Evolutionary conservation across 2,888 invertebrate genomes (phyloP).

Genomic region (Cepaea hortensis): DNA sequence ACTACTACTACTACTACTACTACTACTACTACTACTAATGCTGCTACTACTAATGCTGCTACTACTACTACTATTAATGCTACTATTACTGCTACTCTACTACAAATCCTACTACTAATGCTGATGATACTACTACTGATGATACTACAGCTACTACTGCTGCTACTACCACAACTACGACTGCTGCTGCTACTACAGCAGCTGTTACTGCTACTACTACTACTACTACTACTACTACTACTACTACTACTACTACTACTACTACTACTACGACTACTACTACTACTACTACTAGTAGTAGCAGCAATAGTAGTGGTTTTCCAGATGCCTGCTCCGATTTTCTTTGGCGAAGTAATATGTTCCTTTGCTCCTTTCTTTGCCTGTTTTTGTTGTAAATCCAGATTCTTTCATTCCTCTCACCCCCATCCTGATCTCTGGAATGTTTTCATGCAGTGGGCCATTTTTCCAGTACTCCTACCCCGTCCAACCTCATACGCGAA

Average conservation of each 20-base stretch:
- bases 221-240: neutral
- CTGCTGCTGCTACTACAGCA: too few relatives aligned
- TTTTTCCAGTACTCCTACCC: neutral
- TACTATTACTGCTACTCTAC: neutral
- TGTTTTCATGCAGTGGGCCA: neutral
- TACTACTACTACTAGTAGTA: neutral
- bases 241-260: neutral
- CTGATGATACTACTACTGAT: too few relatives aligned
- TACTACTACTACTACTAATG: neutral
- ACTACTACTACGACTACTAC: neutral
- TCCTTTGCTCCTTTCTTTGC: neutral
- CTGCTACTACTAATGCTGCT: neutral
- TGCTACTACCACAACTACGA: neutral
- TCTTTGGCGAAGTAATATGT: too few relatives aligned
- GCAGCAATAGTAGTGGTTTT: too few relatives aligned
- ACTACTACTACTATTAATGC: neutral
- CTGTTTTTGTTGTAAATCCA: neutral
- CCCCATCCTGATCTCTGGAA: neutral
- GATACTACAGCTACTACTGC: neutral
- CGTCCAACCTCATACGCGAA: neutral
- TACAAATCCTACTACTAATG: too few relatives aligned
- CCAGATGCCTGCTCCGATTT: too few relatives aligned
- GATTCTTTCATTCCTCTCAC: neutral
- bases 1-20: neutral
- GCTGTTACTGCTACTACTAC: too few relatives aligned